A percentile compares a stretch with the other conserved stretches of the same genome.
Conservation (phyloP, 2,797 vertebrate species). For the Chelidonichthys spinosus region DNA sequence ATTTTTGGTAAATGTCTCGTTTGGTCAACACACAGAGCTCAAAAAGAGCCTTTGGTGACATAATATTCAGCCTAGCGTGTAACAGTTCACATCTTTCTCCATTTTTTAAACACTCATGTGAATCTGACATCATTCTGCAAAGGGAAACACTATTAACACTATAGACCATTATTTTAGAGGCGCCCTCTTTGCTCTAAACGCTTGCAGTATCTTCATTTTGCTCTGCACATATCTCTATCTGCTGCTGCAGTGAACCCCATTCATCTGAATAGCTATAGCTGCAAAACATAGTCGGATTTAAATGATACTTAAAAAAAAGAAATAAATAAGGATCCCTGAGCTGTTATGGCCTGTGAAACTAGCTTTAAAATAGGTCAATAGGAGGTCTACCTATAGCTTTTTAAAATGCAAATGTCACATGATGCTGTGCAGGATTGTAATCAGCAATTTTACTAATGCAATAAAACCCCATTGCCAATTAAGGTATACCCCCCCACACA, state of each 20-base stretch:
- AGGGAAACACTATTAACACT: background rate
- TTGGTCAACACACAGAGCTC: background rate
- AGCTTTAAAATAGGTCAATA: constrained; percentile 34
- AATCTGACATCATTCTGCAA: background rate
- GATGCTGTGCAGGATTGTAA: constrained; percentile 59
- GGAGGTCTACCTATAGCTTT: constrained; percentile 39
- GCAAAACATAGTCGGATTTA: constrained; percentile 29
- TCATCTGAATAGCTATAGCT: constrained; percentile 47
- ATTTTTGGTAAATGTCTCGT: background rate
- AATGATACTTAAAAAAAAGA: constrained; percentile 34
- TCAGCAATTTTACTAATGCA: constrained; percentile 74
- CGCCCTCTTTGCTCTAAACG: background rate
- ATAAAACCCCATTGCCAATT: constrained; percentile 69
- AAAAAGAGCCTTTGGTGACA: too few species aligned
- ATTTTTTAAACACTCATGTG: background rate
- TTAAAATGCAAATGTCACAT: constrained; percentile 35
- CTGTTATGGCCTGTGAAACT: constrained; percentile 36
- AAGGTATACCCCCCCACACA: constrained; percentile 41
- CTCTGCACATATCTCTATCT: constrained; percentile 20
- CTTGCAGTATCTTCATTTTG: constrained; percentile 28
- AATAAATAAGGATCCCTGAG: constrained; percentile 54
- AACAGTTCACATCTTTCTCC: background rate
- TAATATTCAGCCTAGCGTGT: background rate
- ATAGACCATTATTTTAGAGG: too few species aligned
- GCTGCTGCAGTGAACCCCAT: constrained; percentile 20